Evolutionary conservation across 1,140 invertebrate species (phyloP).

Genomic region (Drosophila nannoptera): DNA sequence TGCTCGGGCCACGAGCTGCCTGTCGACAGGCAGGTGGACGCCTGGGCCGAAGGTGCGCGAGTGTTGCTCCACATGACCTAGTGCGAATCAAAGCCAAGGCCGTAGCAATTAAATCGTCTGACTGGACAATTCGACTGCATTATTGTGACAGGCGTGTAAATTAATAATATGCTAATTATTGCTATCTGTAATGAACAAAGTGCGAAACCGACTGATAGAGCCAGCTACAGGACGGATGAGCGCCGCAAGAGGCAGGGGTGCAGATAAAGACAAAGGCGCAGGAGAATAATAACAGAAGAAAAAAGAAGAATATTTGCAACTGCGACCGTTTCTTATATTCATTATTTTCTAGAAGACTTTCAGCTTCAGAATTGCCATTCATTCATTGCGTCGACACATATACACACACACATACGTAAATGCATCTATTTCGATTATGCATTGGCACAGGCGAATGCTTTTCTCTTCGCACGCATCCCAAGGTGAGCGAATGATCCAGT

Average conservation of each 20-base stretch:
- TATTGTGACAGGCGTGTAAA: constrained; percentile 34
- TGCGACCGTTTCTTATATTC: constrained; percentile 11
- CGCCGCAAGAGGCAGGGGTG: background rate
- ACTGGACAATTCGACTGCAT: constrained; percentile 37
- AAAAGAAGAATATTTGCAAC: constrained; percentile 9
- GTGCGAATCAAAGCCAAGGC: constrained; percentile 32
- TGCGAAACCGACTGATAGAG: constrained; percentile 14
- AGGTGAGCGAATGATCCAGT: background rate
- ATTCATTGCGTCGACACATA: background rate
- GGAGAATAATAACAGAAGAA: background rate
- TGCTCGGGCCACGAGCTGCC: constrained; percentile 3
- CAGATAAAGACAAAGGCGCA: constrained; percentile 13
- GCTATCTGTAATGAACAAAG: constrained; percentile 40
- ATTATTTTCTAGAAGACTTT: background rate
- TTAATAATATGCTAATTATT: constrained; percentile 45
- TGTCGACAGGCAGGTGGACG: background rate
- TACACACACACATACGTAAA: background rate
- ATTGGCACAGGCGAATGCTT: background rate
- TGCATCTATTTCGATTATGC: background rate
- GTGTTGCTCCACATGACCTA: background rate
- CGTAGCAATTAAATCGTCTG: constrained; percentile 32
- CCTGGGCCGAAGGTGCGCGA: background rate
- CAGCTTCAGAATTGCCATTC: constrained; percentile 17
- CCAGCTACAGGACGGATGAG: background rate
- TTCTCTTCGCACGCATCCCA: background rate